phyloP scores from a whole-genome alignment of 2,113 vertebrate species.

The Sorex araneus region DNA sequence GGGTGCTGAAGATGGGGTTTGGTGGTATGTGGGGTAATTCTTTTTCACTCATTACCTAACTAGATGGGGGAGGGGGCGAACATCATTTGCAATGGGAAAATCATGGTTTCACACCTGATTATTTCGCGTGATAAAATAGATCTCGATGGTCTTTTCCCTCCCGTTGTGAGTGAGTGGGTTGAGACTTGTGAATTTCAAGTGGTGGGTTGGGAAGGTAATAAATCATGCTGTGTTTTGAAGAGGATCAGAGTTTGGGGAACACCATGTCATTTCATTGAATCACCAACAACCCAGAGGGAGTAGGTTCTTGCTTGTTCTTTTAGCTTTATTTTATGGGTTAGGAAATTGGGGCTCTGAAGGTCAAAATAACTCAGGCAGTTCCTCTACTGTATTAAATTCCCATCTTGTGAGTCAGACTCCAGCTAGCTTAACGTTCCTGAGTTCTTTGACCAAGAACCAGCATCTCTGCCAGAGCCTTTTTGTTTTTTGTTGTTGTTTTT shows the following conservation, averaged over 20 bases:
- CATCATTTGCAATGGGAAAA: constrained; percentile 67
- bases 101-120: constrained; percentile 26
- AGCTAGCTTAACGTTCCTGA: neutral
- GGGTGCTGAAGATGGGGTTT: neutral
- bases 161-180: neutral
- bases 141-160: neutral
- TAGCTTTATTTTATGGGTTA: neutral
- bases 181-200: constrained; percentile 52
- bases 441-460: neutral
- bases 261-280: neutral
- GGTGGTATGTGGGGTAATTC: neutral
- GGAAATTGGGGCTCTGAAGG: constrained; percentile 3
- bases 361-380: neutral
- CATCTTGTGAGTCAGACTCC: neutral
- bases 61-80: constrained; percentile 44
- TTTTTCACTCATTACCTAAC: constrained; percentile 49
- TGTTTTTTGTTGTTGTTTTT: too few species aligned
- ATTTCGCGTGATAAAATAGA: constrained; percentile 38
- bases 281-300: neutral
- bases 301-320: neutral
- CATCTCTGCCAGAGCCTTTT: neutral
- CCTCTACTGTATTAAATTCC: neutral
- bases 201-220: neutral
- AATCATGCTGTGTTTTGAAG: neutral
- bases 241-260: constrained; percentile 12